These are phyloP conservation scores for Larimichthys crocea DNA, from an alignment of 2,113 vertebrate genomes.

Conservation along the genomic window DNA sequence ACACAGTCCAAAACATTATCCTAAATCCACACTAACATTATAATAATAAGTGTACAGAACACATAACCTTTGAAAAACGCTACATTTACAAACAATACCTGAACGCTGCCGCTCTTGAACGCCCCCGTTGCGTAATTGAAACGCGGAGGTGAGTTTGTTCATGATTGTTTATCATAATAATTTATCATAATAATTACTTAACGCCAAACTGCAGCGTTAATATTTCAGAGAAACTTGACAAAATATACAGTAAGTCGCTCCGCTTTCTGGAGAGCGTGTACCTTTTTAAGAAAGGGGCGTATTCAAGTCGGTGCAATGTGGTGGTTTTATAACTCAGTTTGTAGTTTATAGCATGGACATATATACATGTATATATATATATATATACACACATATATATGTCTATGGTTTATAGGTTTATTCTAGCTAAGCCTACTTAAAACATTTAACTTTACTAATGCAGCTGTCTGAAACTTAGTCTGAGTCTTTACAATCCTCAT, in stretches of 20 bases:
- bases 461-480: too few species aligned
- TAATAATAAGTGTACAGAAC: too few species aligned
- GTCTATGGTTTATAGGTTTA: too few species aligned
- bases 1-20: background rate
- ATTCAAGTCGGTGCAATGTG: too few species aligned
- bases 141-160: conserved; percentile 16
- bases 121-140: background rate
- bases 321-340: too few species aligned
- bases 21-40: background rate
- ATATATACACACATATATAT: too few species aligned
- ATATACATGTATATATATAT: too few species aligned
- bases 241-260: background rate
- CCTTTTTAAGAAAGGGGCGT: background rate
- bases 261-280: background rate
- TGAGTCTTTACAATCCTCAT: too few species aligned
- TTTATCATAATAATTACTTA: too few species aligned
- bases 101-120: conserved; percentile 49
- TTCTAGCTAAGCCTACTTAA: too few species aligned
- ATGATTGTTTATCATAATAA: background rate
- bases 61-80: background rate
- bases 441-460: too few species aligned
- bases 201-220: background rate
- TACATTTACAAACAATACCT: conserved; percentile 7
- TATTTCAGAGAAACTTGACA: background rate
- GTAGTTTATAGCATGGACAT: too few species aligned